Evolutionary conservation across 53 echinoderm and acorn worm genomes (phyloP).

Genomic region (Paracentrotus lividus): DNA sequence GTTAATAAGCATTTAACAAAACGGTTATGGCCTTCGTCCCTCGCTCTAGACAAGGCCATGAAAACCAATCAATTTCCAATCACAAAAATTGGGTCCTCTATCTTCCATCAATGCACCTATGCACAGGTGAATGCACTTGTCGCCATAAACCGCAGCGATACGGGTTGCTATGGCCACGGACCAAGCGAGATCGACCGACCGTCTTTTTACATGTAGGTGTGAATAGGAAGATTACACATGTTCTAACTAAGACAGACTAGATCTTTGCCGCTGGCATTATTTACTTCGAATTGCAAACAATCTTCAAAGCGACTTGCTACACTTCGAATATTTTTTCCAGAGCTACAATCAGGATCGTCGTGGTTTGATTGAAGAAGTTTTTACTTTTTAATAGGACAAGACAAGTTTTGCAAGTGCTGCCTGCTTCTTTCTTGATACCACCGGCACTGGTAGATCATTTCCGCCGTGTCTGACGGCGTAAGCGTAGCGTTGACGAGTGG

Average conservation of each 20-base stretch:
- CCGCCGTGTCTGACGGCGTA: constrained; percentile 23
- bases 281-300: neutral
- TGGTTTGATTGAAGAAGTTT: neutral
- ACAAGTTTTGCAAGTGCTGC: constrained; percentile 1
- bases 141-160: neutral
- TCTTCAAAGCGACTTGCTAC: neutral
- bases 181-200: neutral
- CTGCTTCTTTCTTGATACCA: neutral
- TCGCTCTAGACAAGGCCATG: too few species aligned
- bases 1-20: too few species aligned
- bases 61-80: constrained; percentile 17
- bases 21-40: too few species aligned
- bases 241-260: neutral
- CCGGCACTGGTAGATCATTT: neutral
- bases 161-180: constrained; percentile 46
- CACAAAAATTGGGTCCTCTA: neutral
- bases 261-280: neutral
- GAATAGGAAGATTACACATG: constrained; percentile 23
- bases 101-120: neutral
- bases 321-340: neutral
- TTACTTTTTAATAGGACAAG: neutral
- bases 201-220: constrained; percentile 36
- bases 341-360: neutral
- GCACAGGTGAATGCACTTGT: neutral
- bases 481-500: neutral